phyloP scores from a whole-genome alignment of 2,113 vertebrate species.

The Pandion haliaetus region DNA sequence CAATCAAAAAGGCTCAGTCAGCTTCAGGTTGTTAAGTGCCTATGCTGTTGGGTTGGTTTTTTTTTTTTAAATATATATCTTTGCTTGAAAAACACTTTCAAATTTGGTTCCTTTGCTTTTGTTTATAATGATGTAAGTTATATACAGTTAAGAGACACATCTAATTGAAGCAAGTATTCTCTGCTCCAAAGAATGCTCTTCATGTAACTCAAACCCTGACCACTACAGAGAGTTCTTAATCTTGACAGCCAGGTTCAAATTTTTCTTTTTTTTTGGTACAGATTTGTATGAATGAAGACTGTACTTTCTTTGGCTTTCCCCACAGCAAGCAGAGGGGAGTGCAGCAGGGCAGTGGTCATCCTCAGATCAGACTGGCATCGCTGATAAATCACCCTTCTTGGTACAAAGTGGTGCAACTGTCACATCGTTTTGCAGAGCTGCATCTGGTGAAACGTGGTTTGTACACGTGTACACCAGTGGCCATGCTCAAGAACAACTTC shows the following conservation, averaged over 20 bases:
- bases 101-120: neutral
- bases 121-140: neutral
- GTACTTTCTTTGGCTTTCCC: neutral
- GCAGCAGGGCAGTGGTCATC: neutral
- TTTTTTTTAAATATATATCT: neutral
- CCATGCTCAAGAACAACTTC: neutral
- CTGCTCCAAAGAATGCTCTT: neutral
- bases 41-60: neutral
- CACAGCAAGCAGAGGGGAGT: neutral
- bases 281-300: neutral
- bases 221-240: neutral
- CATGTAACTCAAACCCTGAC: neutral
- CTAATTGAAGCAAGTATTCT: neutral
- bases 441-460: neutral
- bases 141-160: neutral
- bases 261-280: neutral
- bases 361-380: neutral
- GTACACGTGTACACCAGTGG: neutral
- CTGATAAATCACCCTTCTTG: neutral
- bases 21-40: neutral
- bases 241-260: neutral
- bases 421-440: neutral
- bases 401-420: neutral
- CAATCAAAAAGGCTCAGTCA: neutral
- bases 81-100: neutral